These are phyloP conservation scores for Sarcoramphus papa DNA, from an alignment of 2,797 vertebrate genomes.

Conservation along the genomic window DNA sequence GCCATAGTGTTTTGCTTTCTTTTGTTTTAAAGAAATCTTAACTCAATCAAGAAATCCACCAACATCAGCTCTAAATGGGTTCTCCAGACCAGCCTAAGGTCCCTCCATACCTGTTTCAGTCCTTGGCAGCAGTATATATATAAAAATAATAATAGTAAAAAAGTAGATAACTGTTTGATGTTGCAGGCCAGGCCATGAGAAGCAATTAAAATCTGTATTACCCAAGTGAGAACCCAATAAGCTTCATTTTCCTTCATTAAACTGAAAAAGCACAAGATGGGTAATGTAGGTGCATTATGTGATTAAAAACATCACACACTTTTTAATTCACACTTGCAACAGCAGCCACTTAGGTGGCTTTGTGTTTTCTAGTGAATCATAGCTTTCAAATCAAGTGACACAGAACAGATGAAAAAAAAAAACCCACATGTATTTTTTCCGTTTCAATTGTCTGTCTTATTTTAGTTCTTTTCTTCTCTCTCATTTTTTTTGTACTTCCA, in stretches of 20 bases:
- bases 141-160: background rate
- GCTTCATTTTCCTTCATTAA: background rate
- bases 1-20: background rate
- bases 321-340: background rate
- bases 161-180: background rate
- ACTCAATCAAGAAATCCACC: background rate
- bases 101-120: background rate
- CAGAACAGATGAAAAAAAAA: background rate
- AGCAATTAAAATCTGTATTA: background rate
- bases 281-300: background rate
- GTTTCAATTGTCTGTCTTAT: background rate
- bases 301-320: background rate
- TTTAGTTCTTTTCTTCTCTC: background rate
- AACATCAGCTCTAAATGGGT: background rate
- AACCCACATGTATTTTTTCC: accelerated
- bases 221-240: background rate
- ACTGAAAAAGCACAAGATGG: background rate
- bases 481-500: background rate
- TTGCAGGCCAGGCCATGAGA: background rate
- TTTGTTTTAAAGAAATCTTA: background rate
- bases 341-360: background rate
- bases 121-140: background rate
- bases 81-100: background rate
- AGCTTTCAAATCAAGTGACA: background rate
- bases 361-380: background rate